Percentiles rank a stretch among this genome's conserved stretches.
These are phyloP conservation scores for Drosophila paramelanica DNA, from an alignment of 2,888 invertebrate species.

Conservation along the genomic window DNA sequence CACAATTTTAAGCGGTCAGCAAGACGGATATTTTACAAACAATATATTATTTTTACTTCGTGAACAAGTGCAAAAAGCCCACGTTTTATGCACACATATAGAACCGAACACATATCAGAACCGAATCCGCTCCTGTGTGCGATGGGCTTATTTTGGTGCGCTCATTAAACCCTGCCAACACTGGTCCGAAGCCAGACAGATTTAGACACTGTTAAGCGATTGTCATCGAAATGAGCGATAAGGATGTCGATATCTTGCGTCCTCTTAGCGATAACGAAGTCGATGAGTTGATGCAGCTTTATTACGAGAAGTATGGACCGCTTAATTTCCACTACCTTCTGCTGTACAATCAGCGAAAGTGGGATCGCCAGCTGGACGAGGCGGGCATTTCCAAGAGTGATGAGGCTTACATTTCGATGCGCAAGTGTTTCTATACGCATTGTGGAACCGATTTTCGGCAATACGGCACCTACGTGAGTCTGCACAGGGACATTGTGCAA, in stretches of 20 bases:
- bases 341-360: conserved; percentile 80
- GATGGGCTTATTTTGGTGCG: neutral
- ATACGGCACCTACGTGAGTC: conserved; percentile 80
- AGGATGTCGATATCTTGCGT: conserved; percentile 77
- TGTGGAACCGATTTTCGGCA: conserved; percentile 64
- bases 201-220: conserved; percentile 10
- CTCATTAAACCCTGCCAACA: conserved; percentile 2
- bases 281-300: conserved; percentile 70
- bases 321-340: conserved; percentile 78
- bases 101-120: no score
- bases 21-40: no score
- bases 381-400: conserved; percentile 28
- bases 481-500: conserved; percentile 78
- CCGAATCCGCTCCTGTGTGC: conserved; percentile 39
- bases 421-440: conserved; percentile 77
- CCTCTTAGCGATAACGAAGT: conserved; percentile 70
- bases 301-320: conserved; percentile 63
- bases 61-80: neutral
- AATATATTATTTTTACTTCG: no score
- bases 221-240: conserved; percentile 48
- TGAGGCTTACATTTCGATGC: conserved; percentile 57
- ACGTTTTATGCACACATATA: neutral
- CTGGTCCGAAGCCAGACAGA: conserved; percentile 20
- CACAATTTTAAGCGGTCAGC: no score
- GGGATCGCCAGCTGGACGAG: conserved; percentile 69